Evolutionary conservation across 1,140 invertebrate species (phyloP).

Genomic region (Halyomorpha halys): DNA sequence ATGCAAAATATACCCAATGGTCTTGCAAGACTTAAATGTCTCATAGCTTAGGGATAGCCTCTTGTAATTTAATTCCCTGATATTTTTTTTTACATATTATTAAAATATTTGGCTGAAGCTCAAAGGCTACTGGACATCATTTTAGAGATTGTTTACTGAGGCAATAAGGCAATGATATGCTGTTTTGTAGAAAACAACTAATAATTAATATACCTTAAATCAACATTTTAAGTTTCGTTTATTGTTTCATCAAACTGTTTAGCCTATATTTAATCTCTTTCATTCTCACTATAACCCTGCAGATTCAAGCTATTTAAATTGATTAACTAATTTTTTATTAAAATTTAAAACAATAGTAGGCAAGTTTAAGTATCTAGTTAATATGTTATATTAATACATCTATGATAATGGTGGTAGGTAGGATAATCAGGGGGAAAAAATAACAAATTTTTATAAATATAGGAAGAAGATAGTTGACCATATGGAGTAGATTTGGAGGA

Average conservation of each 20-base stretch:
- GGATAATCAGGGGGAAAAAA: no score
- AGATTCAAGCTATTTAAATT: no score
- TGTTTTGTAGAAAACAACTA: conserved; percentile 8
- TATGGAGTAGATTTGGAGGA: no score
- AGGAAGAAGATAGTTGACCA: no score
- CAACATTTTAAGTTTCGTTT: conserved; percentile 7
- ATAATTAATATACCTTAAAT: conserved; percentile 1
- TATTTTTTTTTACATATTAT: conserved; percentile 20
- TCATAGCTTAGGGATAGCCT: not conserved
- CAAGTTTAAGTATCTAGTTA: no score
- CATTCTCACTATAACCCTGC: no score
- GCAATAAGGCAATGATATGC: conserved; percentile 28
- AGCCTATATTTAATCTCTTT: not conserved
- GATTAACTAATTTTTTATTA: no score
- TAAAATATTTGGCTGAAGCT: conserved; percentile 16
- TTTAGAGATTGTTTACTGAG: not conserved
- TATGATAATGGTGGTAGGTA: no score
- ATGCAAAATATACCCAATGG: conserved; percentile 25
- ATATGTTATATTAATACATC: no score
- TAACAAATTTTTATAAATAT: no score
- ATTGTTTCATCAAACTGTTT: not conserved
- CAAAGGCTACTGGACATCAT: conserved; percentile 15
- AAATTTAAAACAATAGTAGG: no score
- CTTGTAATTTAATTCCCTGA: conserved; percentile 16
- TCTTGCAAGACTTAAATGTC: conserved; percentile 17